phyloP scores from a whole-genome alignment of 2,797 vertebrate species.

The Xenentodon cancila region DNA sequence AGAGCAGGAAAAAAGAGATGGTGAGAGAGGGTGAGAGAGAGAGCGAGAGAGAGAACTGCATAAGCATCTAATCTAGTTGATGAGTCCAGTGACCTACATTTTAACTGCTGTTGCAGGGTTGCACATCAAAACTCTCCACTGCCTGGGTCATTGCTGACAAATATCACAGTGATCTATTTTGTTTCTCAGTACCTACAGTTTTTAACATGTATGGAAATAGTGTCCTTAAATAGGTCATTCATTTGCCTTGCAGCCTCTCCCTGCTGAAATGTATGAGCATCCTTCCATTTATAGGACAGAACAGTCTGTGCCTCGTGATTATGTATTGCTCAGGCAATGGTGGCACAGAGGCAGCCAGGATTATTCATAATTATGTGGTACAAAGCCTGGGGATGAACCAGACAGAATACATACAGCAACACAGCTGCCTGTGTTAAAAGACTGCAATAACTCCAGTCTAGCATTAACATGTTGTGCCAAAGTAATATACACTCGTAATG shows the following conservation, averaged over 20 bases:
- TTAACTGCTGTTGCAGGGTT: conserved; percentile 10
- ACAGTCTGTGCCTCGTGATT: conserved; percentile 37
- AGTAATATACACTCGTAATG: not conserved
- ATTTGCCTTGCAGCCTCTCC: not conserved
- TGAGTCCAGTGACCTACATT: conserved; percentile 66
- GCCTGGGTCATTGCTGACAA: not conserved
- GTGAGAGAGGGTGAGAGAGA: no score
- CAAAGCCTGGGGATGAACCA: conserved; percentile 24
- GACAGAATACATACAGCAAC: conserved; percentile 16
- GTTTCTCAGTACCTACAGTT: not conserved
- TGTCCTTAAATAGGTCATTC: conserved; percentile 12
- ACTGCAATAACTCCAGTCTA: not conserved
- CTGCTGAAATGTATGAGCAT: conserved; percentile 6
- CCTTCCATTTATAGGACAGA: conserved; percentile 15
- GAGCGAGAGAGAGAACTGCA: conserved; percentile 7
- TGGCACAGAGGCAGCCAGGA: conserved; percentile 34
- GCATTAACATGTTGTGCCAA: not conserved
- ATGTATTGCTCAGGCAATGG: conserved; percentile 63
- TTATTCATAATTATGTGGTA: conserved; percentile 56
- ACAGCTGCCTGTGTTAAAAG: conserved; percentile 4
- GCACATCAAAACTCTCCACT: conserved; percentile 7
- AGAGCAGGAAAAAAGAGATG: conserved; percentile 5
- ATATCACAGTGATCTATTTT: not conserved
- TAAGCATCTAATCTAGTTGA: conserved; percentile 30
- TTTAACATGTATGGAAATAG: not conserved